phyloP scores from a whole-genome alignment of 2,888 invertebrate genomes.

The Eulithis prunata region DNA sequence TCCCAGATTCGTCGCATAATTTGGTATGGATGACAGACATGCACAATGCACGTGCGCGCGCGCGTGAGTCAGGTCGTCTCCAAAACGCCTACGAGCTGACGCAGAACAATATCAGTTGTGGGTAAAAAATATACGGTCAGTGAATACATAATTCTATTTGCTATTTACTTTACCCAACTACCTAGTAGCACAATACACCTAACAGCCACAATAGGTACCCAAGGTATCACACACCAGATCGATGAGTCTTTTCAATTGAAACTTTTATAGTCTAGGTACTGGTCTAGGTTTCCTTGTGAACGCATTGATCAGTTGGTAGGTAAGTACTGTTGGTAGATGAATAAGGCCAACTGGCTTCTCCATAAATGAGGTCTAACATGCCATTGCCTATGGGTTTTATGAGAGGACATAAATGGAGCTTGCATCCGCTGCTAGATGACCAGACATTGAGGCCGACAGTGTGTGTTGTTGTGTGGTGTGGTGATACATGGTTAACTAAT shows the following conservation, averaged over 20 bases:
- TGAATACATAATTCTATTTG: neutral
- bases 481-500: slow-evolving; percentile 27
- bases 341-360: slow-evolving; percentile 13
- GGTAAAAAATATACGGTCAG: slow-evolving; percentile 10
- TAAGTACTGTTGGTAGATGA: neutral
- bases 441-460: slow-evolving; percentile 37
- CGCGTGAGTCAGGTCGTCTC: slow-evolving; percentile 56
- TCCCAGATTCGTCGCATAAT: slow-evolving; percentile 5
- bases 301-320: slow-evolving; percentile 1
- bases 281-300: slow-evolving; percentile 20
- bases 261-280: neutral
- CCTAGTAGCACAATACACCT: neutral
- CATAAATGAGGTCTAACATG: slow-evolving; percentile 22
- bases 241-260: slow-evolving; percentile 6
- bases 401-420: slow-evolving; percentile 42
- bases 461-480: slow-evolving; percentile 14
- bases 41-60: slow-evolving; percentile 53
- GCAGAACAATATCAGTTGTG: slow-evolving; percentile 31
- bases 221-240: neutral
- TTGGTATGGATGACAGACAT: slow-evolving; percentile 46
- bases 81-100: slow-evolving; percentile 43
- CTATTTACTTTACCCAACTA: neutral
- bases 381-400: slow-evolving; percentile 27
- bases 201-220: neutral
- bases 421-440: slow-evolving; percentile 45